Conservation (phyloP, 2,888 invertebrate species). For the Melanostoma scalare region DNA sequence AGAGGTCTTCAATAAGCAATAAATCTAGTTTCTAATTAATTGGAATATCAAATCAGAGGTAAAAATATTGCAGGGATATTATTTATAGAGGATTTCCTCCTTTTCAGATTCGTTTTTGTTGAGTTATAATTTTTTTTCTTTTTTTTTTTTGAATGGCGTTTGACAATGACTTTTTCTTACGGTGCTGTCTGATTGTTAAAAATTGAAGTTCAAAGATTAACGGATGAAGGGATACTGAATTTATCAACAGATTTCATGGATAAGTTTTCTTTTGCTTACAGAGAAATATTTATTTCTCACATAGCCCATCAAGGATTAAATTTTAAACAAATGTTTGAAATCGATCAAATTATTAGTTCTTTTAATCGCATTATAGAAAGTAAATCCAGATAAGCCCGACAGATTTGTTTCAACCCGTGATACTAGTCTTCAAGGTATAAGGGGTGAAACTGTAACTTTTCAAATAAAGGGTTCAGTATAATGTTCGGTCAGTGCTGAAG, state of each 20-base stretch:
- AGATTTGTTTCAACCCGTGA: no score
- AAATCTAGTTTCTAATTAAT: slow-evolving; percentile 66
- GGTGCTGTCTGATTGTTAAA: neutral
- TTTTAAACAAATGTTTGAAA: no score
- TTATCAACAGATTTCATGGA: slow-evolving; percentile 48
- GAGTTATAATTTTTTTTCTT: neutral
- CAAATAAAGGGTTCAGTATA: no score
- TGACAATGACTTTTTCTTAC: neutral
- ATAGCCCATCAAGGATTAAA: no score
- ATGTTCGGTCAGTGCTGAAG: no score
- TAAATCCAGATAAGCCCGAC: no score
- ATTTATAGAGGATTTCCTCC: slow-evolving; percentile 41
- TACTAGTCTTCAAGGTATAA: no score
- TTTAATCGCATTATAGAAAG: no score
- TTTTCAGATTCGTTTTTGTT: slow-evolving; percentile 3
- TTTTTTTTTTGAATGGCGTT: neutral
- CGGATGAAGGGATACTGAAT: slow-evolving; percentile 56
- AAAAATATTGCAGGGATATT: slow-evolving; percentile 63
- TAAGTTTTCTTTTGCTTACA: neutral
- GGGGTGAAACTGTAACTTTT: no score
- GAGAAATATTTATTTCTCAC: no score
- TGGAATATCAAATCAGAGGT: slow-evolving; percentile 68
- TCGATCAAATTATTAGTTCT: no score
- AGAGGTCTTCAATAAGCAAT: slow-evolving; percentile 66
- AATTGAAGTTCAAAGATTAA: neutral